phyloP scores from a whole-genome alignment of 2,888 invertebrate genomes.

The Meteorus cinctellus region DNA sequence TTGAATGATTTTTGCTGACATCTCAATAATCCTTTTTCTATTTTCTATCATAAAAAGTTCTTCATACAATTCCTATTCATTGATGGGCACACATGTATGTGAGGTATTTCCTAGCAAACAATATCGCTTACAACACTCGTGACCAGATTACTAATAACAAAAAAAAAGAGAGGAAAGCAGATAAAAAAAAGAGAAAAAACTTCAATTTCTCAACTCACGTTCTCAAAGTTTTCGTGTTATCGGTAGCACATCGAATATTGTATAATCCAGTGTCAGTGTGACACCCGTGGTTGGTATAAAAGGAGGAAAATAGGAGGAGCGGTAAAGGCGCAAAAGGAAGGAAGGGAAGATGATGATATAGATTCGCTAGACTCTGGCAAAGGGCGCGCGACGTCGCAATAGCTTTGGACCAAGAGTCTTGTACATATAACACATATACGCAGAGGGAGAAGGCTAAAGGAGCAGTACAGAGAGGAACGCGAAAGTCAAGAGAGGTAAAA shows the following conservation, averaged over 20 bases:
- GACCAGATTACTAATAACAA: constrained; percentile 5
- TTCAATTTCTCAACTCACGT: constrained; percentile 32
- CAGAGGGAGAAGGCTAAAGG: constrained; percentile 39
- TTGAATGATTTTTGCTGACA: background rate
- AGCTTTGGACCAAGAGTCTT: constrained; percentile 48
- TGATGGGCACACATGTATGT: background rate
- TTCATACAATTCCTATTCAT: background rate
- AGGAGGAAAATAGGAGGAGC: background rate
- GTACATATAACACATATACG: constrained; percentile 30
- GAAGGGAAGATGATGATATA: constrained; percentile 56
- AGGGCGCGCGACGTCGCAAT: constrained; percentile 45
- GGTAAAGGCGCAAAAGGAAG: constrained; percentile 42
- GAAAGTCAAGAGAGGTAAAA: constrained; percentile 48
- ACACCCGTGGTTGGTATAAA: constrained; percentile 54
- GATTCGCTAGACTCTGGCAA: constrained; percentile 50
- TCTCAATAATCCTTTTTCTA: background rate
- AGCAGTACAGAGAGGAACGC: constrained; percentile 42
- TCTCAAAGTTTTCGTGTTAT: constrained; percentile 41
- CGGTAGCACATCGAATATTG: constrained; percentile 60
- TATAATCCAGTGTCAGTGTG: constrained; percentile 64
- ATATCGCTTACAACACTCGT: constrained; percentile 15
- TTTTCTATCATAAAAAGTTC: background rate
- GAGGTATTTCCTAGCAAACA: constrained; percentile 4
- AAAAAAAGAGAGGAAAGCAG: background rate
- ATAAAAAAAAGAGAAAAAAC: constrained; percentile 16